Percentiles rank a stretch among this genome's conserved stretches.
Evolutionary conservation across 2,113 vertebrate species (phyloP).

Genomic region (Crotophaga sulcirostris): DNA sequence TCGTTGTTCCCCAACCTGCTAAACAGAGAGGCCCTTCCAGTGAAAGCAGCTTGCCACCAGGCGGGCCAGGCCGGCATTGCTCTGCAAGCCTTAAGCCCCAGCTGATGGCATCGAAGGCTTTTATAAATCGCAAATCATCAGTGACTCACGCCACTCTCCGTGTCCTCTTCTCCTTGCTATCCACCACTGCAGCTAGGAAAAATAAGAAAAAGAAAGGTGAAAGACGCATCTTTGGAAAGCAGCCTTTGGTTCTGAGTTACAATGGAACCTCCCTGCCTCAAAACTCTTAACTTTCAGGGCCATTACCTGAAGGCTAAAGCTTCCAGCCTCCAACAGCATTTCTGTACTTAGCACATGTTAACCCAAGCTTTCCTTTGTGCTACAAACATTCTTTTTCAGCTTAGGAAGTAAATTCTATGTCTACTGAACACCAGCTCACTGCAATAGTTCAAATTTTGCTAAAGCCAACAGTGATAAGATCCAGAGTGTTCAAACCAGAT

Average conservation of each 20-base stretch:
- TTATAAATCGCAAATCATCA: background rate
- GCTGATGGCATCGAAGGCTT: background rate
- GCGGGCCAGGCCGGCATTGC: slow-evolving; percentile 65
- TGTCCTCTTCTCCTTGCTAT: background rate
- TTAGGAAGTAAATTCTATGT: background rate
- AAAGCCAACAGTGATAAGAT: rapidly evolving
- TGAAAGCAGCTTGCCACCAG: slow-evolving; percentile 72
- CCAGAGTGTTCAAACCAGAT: background rate
- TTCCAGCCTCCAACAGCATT: background rate
- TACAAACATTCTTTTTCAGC: background rate
- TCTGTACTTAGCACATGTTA: background rate
- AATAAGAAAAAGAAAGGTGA: background rate
- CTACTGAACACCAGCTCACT: background rate
- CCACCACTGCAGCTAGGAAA: background rate
- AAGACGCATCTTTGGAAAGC: background rate
- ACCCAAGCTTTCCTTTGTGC: background rate
- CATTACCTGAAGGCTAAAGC: background rate
- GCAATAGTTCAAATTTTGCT: rapidly evolving
- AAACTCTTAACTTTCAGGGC: background rate
- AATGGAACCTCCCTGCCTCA: background rate
- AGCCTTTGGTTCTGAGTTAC: background rate
- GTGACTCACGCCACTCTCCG: rapidly evolving
- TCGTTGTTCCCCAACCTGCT: background rate
- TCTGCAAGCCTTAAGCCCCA: background rate
- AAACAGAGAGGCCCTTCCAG: background rate